phyloP scores from a whole-genome alignment of 2,888 invertebrate genomes.

The Eupithecia abbreviata region DNA sequence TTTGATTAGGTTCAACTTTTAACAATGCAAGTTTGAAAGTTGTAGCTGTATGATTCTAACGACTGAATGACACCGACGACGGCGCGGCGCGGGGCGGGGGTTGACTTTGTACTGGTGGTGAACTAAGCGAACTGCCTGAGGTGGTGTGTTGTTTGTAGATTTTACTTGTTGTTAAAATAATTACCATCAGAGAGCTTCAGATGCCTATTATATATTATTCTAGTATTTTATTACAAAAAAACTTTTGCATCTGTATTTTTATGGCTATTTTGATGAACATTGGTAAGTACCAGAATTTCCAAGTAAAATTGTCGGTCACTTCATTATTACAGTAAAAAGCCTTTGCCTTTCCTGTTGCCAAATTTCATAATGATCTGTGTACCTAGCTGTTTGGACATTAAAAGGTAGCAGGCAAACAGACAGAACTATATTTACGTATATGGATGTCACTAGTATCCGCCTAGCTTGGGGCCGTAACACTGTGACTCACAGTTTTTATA shows the following conservation, averaged over 20 bases:
- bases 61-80: neutral
- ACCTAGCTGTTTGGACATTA: neutral
- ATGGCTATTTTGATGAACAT: no score
- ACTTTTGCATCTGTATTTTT: neutral
- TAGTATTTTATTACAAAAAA: neutral
- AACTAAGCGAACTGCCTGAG: neutral
- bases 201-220: neutral
- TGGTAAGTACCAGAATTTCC: no score
- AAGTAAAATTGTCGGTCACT: no score
- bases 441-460: neutral
- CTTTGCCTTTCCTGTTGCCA: no score
- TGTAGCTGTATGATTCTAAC: neutral
- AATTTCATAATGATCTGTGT: neutral
- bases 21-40: conserved; percentile 11
- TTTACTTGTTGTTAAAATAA: neutral
- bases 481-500: no score
- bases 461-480: no score
- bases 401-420: no score
- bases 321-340: no score
- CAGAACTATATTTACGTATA: neutral
- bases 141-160: neutral
- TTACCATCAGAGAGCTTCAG: neutral
- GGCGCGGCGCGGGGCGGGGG: neutral
- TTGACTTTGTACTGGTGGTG: neutral
- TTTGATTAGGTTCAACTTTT: conserved; percentile 15